A percentile compares a stretch with the other conserved stretches of the same genome.
Conservation (phyloP, 2,113 vertebrate genomes). For the Eptesicus fuscus region DNA sequence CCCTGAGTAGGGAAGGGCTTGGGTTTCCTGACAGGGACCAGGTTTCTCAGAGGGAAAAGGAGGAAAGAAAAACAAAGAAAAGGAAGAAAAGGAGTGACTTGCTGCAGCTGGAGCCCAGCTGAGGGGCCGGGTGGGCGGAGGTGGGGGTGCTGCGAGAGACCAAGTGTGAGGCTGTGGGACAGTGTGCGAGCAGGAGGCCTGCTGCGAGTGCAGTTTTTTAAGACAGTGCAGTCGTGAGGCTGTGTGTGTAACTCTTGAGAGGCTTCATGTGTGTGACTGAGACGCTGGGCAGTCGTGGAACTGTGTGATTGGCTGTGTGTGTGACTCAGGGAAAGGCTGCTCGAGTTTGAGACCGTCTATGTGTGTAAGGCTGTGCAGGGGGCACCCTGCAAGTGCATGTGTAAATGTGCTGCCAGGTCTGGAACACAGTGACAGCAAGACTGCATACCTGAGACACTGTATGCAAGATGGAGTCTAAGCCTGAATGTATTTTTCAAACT, state of each 20-base stretch:
- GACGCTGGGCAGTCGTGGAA: background rate
- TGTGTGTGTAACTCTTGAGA: background rate
- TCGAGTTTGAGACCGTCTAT: background rate
- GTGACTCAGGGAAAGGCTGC: background rate
- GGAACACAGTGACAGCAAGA: background rate
- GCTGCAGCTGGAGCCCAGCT: conserved; percentile 84
- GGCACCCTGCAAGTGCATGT: background rate
- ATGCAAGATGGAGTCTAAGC: background rate
- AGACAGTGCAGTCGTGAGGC: background rate
- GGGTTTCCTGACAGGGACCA: conserved; percentile 79
- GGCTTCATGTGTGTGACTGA: background rate
- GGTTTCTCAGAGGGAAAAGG: conserved; percentile 75
- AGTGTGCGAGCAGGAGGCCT: conserved; percentile 27
- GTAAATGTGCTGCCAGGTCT: background rate
- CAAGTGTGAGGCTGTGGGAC: conserved; percentile 50
- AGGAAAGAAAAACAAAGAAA: conserved; percentile 76
- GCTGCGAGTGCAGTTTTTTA: background rate
- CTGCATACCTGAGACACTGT: background rate
- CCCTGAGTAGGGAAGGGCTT: conserved; percentile 69
- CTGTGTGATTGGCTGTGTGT: background rate
- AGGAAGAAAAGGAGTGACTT: conserved; percentile 66
- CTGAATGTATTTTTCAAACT: background rate
- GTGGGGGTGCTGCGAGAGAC: conserved; percentile 64
- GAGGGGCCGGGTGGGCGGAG: conserved; percentile 75
- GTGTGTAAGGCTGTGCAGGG: background rate